Conservation (phyloP, 2,113 vertebrate species). For the Gambusia holbrooki region DNA sequence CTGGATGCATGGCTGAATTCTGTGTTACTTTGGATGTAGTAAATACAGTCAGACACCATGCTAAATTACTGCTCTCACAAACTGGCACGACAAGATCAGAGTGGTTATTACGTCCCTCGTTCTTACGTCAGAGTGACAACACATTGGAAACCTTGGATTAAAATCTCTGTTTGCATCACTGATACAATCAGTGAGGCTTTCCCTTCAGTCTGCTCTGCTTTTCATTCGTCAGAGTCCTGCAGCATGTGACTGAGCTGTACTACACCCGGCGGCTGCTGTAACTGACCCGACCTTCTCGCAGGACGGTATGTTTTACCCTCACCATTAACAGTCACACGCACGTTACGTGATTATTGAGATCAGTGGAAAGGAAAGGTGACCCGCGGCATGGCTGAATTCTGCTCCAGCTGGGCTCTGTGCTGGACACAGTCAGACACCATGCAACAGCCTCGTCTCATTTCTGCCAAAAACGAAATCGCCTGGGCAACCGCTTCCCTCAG, state of each 20-base stretch:
- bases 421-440: conserved; percentile 78
- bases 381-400: conserved; percentile 73
- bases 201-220: neutral
- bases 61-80: conserved; percentile 66
- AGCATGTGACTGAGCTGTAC: neutral
- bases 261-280: neutral
- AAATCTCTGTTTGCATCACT: neutral
- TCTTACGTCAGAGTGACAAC: conserved; percentile 51
- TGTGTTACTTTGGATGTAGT: conserved; percentile 75
- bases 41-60: conserved; percentile 81
- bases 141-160: neutral
- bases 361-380: too few relatives aligned
- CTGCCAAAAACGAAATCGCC: conserved; percentile 1
- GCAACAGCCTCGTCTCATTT: conserved; percentile 58
- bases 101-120: neutral
- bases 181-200: neutral
- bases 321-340: neutral
- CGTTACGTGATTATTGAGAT: neutral
- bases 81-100: conserved; percentile 31
- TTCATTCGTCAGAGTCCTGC: conserved; percentile 3
- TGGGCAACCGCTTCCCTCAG: neutral
- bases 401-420: conserved; percentile 55
- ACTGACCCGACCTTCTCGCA: conserved; percentile 75
- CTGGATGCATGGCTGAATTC: conserved; percentile 75
- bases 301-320: conserved; percentile 77